These are phyloP conservation scores for Enteromius thamalakanensis DNA, from an alignment of 2,797 vertebrate species.

Conservation along the genomic window DNA sequence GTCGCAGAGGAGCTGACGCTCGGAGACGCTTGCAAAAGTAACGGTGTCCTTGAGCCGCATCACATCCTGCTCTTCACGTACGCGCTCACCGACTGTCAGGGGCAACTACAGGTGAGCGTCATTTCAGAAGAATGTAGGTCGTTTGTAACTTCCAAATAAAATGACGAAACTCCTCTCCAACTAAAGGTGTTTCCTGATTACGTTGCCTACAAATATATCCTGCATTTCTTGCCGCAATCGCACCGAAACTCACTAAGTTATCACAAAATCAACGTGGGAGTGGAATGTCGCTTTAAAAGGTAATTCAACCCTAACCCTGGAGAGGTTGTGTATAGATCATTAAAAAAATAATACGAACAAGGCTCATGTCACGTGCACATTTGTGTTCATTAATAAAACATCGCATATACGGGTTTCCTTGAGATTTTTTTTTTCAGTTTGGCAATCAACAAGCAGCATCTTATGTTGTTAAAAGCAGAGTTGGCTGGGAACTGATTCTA, in stretches of 20 bases:
- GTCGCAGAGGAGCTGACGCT: slow-evolving; percentile 66
- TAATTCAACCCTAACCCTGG: slow-evolving; percentile 28
- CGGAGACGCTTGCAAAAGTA: slow-evolving; percentile 71
- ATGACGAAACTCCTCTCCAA: not conserved
- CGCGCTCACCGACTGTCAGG: slow-evolving; percentile 68
- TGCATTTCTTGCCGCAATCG: slow-evolving; percentile 67
- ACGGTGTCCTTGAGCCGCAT: slow-evolving; percentile 63
- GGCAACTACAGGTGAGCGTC: slow-evolving; percentile 64
- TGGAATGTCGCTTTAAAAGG: slow-evolving; percentile 76
- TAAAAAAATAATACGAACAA: no score
- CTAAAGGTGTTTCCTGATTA: slow-evolving; percentile 62
- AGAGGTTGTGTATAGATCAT: not conserved
- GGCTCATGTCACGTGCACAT: not conserved
- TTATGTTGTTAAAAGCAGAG: no score
- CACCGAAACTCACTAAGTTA: slow-evolving; percentile 49
- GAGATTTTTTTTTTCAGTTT: no score
- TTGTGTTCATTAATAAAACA: not conserved
- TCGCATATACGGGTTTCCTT: not conserved
- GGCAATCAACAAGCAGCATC: no score
- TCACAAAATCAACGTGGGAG: slow-evolving; percentile 59
- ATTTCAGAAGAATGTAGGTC: not conserved
- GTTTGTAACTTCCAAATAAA: not conserved
- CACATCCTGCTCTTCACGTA: slow-evolving; percentile 75
- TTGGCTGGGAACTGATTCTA: no score
- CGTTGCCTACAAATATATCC: slow-evolving; percentile 71